Evolutionary conservation across 2,113 vertebrate species (phyloP).

Genomic region (Pollachius pollachius): DNA sequence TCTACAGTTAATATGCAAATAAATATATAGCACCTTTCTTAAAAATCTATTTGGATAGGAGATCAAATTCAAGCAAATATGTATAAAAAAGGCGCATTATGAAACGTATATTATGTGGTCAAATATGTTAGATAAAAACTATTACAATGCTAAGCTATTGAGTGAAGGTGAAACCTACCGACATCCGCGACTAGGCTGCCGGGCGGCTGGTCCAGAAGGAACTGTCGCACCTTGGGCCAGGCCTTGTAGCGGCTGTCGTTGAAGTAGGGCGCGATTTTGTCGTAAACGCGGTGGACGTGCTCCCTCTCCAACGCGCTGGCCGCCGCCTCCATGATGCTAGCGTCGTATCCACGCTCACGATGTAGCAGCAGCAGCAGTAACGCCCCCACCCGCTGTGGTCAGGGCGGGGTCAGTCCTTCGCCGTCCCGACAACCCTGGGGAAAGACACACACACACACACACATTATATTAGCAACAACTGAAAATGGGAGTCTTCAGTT

Average conservation of each 20-base stretch:
- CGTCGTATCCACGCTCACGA: constrained; percentile 19
- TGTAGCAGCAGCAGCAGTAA: background rate
- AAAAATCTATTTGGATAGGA: background rate
- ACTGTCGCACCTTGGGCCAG: constrained; percentile 78
- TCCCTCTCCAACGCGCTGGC: constrained; percentile 73
- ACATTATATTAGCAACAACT: too few relatives aligned
- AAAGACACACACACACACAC: background rate
- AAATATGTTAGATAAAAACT: too few relatives aligned
- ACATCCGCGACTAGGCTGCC: constrained; percentile 78
- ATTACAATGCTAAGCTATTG: too few relatives aligned
- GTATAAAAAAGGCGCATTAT: background rate
- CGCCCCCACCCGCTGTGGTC: background rate
- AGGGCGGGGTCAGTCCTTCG: background rate
- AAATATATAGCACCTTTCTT: background rate
- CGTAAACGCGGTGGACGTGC: constrained; percentile 74
- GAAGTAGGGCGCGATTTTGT: constrained; percentile 80
- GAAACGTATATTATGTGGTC: too few relatives aligned
- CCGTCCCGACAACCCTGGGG: background rate
- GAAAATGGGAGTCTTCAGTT: too few relatives aligned
- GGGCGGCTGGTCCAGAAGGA: constrained; percentile 74
- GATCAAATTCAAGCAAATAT: background rate
- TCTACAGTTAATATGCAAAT: background rate
- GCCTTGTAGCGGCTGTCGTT: constrained; percentile 75
- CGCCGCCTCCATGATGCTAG: constrained; percentile 73
- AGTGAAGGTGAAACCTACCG: constrained; percentile 52